These are phyloP conservation scores for Spea multiplicata DNA, from an alignment of 2,113 vertebrate genomes.

Conservation along the genomic window DNA sequence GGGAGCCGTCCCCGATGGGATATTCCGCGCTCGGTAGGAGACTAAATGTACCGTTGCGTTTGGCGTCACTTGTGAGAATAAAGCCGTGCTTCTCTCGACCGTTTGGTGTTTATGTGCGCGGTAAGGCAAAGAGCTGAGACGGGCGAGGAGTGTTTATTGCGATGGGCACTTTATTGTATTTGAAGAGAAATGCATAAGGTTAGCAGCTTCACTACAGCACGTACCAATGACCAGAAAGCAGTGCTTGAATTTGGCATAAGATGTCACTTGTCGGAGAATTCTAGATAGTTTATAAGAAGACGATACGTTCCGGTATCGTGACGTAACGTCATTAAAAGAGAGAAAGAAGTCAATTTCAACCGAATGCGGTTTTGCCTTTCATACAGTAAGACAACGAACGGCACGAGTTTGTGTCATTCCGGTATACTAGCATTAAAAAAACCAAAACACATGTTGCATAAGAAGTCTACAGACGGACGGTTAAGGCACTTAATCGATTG, in stretches of 20 bases:
- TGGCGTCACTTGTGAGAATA: background rate
- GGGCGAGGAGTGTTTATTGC: constrained; percentile 58
- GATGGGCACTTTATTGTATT: constrained; percentile 79
- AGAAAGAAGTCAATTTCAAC: too few relatives aligned
- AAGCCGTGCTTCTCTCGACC: background rate
- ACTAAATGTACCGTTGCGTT: too few relatives aligned
- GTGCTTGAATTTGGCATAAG: constrained; percentile 70
- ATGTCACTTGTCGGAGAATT: constrained; percentile 56
- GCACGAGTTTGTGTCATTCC: constrained; percentile 59
- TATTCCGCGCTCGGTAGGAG: too few relatives aligned
- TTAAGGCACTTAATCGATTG: too few relatives aligned
- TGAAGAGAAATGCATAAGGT: constrained; percentile 75
- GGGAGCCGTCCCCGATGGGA: too few relatives aligned
- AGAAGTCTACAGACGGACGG: constrained; percentile 86
- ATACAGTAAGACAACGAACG: constrained; percentile 65
- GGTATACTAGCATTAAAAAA: too few relatives aligned
- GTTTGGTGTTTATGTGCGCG: background rate
- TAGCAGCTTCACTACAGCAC: constrained; percentile 74
- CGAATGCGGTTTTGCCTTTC: too few relatives aligned
- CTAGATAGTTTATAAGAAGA: too few relatives aligned
- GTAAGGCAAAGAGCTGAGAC: constrained; percentile 22
- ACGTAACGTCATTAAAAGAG: constrained; percentile 68
- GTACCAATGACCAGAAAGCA: constrained; percentile 81
- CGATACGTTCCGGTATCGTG: constrained; percentile 67
- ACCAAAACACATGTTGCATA: constrained; percentile 93